These are phyloP conservation scores for Uloborus diversus DNA, from an alignment of 1,140 invertebrate genomes.

Conservation along the genomic window DNA sequence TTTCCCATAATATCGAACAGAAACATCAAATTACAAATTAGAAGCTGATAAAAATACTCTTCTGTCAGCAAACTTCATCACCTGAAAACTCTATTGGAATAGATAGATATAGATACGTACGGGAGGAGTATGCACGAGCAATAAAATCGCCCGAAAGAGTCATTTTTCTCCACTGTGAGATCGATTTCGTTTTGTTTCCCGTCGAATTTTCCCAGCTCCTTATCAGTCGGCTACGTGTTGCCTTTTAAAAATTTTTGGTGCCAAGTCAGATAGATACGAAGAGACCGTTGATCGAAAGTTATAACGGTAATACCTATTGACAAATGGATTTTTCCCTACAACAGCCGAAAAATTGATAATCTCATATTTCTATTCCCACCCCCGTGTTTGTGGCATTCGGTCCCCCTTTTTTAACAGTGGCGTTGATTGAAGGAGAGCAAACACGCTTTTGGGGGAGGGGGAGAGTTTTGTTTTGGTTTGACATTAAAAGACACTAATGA, in stretches of 20 bases:
- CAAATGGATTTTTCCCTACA: constrained; percentile 54
- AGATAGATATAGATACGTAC: constrained; percentile 43
- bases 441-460: no score
- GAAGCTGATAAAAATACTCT: constrained; percentile 47
- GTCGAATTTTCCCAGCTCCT: constrained; percentile 50
- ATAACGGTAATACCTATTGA: constrained; percentile 54
- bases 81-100: constrained; percentile 53
- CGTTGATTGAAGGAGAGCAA: not conserved
- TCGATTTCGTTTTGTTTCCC: constrained; percentile 52
- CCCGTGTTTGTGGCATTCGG: not conserved
- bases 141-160: constrained; percentile 55
- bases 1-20: constrained; percentile 55
- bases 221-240: constrained; percentile 50
- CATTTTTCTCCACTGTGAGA: constrained; percentile 49
- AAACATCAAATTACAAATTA: constrained; percentile 54
- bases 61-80: constrained; percentile 53
- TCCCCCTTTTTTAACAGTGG: not conserved
- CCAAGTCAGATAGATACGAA: constrained; percentile 46
- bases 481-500: constrained; percentile 42
- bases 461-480: constrained; percentile 5
- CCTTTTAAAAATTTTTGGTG: constrained; percentile 53
- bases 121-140: constrained; percentile 6
- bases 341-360: constrained; percentile 50
- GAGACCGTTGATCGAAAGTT: constrained; percentile 54
- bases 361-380: not conserved